These are phyloP conservation scores for Athetis lepigone DNA, from an alignment of 2,888 invertebrate genomes.

Conservation along the genomic window DNA sequence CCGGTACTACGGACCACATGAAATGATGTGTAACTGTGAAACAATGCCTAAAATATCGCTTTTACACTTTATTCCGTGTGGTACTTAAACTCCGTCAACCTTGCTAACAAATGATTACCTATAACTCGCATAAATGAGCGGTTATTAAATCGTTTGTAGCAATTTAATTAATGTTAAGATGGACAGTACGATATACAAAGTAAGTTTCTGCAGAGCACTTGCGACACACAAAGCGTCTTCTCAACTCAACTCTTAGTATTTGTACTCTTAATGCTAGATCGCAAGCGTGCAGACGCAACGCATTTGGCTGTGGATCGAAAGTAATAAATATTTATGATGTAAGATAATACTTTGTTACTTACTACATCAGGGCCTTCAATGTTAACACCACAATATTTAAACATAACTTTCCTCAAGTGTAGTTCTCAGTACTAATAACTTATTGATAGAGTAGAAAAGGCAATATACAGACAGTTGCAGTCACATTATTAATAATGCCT, in stretches of 20 bases:
- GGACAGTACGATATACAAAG: constrained; percentile 88
- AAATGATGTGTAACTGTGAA: constrained; percentile 63
- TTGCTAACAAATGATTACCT: constrained; percentile 78
- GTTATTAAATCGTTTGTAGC: constrained; percentile 78
- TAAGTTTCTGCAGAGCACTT: constrained; percentile 85
- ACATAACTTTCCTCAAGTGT: constrained; percentile 69
- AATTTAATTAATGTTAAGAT: constrained; percentile 78
- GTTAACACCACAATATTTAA: constrained; percentile 70
- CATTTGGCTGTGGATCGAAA: constrained; percentile 83
- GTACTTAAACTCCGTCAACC: constrained; percentile 71
- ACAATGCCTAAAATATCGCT: constrained; percentile 49
- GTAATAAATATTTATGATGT: constrained; percentile 64
- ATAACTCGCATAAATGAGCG: constrained; percentile 70
- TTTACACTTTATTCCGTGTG: constrained; percentile 72
- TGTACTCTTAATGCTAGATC: constrained; percentile 64
- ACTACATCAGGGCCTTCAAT: constrained; percentile 73
- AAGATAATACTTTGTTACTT: constrained; percentile 73
- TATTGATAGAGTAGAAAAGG: constrained; percentile 72
- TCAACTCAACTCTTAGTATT: constrained; percentile 66
- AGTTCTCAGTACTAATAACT: constrained; percentile 68
- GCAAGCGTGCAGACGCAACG: constrained; percentile 75
- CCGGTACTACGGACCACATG: constrained; percentile 71
- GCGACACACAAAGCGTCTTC: constrained; percentile 87
- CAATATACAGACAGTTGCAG: constrained; percentile 76
- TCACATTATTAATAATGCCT: constrained; percentile 79